Evolutionary conservation across 2,113 vertebrate species (phyloP), one percentile per base, ranked within the genome.

Genomic region (Nansenia antarctica): DNA sequence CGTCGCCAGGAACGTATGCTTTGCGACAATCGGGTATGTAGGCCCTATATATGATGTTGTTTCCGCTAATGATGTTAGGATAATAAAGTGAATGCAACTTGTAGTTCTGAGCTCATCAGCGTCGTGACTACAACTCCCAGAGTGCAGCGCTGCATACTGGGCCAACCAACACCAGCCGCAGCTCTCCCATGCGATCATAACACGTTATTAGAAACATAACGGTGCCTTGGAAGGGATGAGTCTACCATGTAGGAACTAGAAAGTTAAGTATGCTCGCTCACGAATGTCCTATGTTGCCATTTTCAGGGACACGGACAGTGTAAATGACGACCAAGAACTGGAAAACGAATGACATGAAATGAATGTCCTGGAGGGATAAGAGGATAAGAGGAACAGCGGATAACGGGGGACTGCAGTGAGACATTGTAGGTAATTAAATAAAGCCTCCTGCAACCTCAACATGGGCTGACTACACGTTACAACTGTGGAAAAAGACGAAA

Each of bases 201-300:
- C 79, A 86, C 78, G 87, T 88, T 86, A 84, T 87, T 89, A 90
- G 86, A 87, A 49, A 86, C 86, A 89, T n/a, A n/a, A n/a, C n/a
- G n/a, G 81, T 52, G 74, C 86, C 80, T 81, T 86, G 68, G 77
- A 88, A 83, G 83, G 81, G 80, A 60, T 76, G n/a, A n/a, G n/a
- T n/a, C n/a, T 77, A 37, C 3, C 39, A 39, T 53, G 22, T 79
- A 20, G 52, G 54, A 69, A 61, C 49, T 31, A 47, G 77, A 31
- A 8, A 54, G 74, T 69, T 52, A 8, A 54, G 74, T 69, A 47
- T 75, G 37, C 20, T 49, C 14, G 34, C 65, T 65, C 37, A 54
- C 52, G 32, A 54, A 20, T 69, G 22, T 82, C 14, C 14, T 30
- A 55, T 87, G 72, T 74, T 69, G 35, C 77, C 58, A 29, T 73